These are phyloP conservation scores for Willowsia nigromaculata DNA, from an alignment of 2,888 invertebrate genomes.

Conservation along the genomic window DNA sequence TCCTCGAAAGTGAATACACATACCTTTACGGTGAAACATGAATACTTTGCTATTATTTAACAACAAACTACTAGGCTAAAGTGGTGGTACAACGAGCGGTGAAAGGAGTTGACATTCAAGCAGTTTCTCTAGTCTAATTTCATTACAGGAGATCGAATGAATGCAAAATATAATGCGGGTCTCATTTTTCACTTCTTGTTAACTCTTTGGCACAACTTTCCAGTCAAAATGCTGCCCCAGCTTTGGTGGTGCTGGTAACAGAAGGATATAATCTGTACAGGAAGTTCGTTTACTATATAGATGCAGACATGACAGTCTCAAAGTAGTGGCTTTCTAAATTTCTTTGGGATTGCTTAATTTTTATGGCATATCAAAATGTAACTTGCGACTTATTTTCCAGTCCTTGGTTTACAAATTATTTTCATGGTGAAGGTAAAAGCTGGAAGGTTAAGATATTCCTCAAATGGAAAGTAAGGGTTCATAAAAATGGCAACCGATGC, in stretches of 20 bases:
- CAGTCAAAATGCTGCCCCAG: background rate
- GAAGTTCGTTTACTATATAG: conserved; percentile 18
- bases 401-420: conserved; percentile 55
- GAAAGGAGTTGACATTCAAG: background rate
- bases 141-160: background rate
- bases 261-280: background rate
- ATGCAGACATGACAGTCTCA: background rate
- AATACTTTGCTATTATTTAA: background rate
- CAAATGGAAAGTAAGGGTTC: background rate
- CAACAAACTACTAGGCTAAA: background rate
- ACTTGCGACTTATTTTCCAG: conserved; percentile 7
- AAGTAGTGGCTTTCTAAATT: background rate
- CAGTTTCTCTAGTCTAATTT: background rate
- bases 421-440: conserved; percentile 50
- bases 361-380: conserved; percentile 20
- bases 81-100: background rate
- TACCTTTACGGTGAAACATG: background rate
- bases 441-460: conserved; percentile 25
- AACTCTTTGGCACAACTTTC: background rate
- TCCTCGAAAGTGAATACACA: conserved; percentile 4
- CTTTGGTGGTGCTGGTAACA: background rate
- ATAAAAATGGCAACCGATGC: conserved; percentile 21
- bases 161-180: background rate
- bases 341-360: conserved; percentile 38
- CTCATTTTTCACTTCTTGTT: background rate